Conservation (phyloP, 2,888 invertebrate species). For the Callosobruchus maculatus region DNA sequence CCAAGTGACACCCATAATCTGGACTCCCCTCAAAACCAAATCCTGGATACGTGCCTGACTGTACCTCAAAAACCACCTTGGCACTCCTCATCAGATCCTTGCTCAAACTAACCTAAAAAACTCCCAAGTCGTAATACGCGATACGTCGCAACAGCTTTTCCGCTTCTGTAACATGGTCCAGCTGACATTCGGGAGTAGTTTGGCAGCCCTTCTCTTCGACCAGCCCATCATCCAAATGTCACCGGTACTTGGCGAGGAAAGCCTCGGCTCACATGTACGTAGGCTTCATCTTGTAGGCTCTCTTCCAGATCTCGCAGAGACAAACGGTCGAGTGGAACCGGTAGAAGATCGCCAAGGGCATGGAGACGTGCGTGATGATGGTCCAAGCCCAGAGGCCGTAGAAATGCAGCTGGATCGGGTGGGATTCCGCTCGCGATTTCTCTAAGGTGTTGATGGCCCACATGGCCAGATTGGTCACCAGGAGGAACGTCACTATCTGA, state of each 20-base stretch:
- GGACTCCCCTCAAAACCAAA: no score
- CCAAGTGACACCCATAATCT: no score
- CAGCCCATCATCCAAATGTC: background rate
- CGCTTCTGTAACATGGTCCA: background rate
- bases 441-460: slow-evolving; percentile 85
- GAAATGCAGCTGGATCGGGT: slow-evolving; percentile 76
- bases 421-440: slow-evolving; percentile 77
- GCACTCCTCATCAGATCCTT: background rate
- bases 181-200: background rate
- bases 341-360: slow-evolving; percentile 87
- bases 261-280: slow-evolving; percentile 30
- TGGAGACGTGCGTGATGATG: slow-evolving; percentile 83
- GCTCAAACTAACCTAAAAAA: background rate
- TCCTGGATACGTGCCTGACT: no score
- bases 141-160: background rate
- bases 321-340: slow-evolving; percentile 90
- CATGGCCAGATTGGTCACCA: slow-evolving; percentile 77
- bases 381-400: slow-evolving; percentile 90
- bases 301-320: slow-evolving; percentile 89
- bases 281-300: slow-evolving; percentile 75
- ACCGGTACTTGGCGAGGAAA: background rate
- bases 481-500: slow-evolving; percentile 79
- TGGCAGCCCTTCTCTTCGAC: background rate
- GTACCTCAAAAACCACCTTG: no score
- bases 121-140: background rate